phyloP scores from a whole-genome alignment of 2,113 vertebrate genomes.

The Dicentrarchus labrax region DNA sequence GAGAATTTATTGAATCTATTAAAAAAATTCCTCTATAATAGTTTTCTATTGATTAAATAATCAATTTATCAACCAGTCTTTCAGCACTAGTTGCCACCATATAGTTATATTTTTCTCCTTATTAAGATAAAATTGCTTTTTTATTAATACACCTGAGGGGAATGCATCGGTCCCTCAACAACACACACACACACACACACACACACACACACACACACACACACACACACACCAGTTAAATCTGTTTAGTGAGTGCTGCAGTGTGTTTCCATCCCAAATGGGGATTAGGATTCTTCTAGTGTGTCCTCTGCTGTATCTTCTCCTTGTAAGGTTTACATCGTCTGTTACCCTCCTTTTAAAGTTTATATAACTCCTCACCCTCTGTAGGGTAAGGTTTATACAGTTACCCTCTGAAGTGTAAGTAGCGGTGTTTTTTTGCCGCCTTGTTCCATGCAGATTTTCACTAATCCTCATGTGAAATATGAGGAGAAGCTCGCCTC shows the following conservation, averaged over 20 bases:
- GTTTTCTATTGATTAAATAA: not conserved
- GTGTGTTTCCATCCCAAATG: slow-evolving; percentile 10
- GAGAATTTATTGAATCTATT: not conserved
- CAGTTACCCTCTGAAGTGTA: slow-evolving; percentile 38
- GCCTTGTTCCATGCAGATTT: slow-evolving; percentile 69
- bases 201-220: not conserved
- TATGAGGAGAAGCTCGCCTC: slow-evolving; percentile 65
- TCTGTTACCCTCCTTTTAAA: slow-evolving; percentile 34
- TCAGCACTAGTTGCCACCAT: not conserved
- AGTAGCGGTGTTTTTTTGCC: slow-evolving; percentile 21
- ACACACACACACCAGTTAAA: not conserved
- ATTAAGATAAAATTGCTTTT: not conserved
- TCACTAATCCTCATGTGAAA: slow-evolving; percentile 74
- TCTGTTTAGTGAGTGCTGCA: slow-evolving; percentile 9
- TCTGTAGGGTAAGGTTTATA: slow-evolving; percentile 55
- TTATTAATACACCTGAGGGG: not conserved
- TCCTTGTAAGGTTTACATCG: slow-evolving; percentile 14
- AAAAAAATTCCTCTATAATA: no score
- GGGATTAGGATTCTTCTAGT: slow-evolving; percentile 27
- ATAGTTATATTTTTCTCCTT: not conserved
- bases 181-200: not conserved
- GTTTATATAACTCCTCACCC: slow-evolving; percentile 52
- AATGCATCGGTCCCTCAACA: no score
- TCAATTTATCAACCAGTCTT: not conserved
- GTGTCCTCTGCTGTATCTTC: slow-evolving; percentile 7